Base-by-base conservation (phyloP, 2,797 vertebrate genomes). In the Florisuga fusca region DNA sequence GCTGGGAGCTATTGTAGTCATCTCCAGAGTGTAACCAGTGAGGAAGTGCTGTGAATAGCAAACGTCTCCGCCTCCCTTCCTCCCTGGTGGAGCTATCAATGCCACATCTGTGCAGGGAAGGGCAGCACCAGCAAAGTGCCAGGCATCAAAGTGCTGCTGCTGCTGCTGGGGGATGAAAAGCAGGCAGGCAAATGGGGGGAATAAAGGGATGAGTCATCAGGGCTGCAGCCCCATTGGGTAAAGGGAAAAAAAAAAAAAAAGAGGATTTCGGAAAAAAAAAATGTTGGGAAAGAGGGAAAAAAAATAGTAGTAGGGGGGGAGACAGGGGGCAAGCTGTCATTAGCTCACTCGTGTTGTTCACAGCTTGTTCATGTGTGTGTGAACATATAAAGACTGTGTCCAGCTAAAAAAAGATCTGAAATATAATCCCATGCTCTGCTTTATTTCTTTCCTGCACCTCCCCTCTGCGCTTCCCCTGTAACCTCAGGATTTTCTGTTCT, bases 21-120 rank as follows among this genome's bases (percentile, higher is more conserved):
- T 61, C 87, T 84, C 45, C 62, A 2, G 61, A 74, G 82, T 2
- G 18, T 83, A 89, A 94, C 25, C 77, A 43, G 12, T 0, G 51
- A 91, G 95, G 94, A 96, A 94, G 59, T 50, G 82, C 87, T 79
- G 14, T 82, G 90, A 79, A 82, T 89, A 90, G 92, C 58, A 43
- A 8, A 68, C 18, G 61, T 12, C 54, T 87, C 87, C 90, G 4
- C 94, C 92, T 89, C 84, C 87, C 71, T 77, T 15, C 90, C 92
- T 92, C 74, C 86, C 29, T 1, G 84, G 43, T 13, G 78, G 45
- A 84, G 86, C 80, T 43, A 20, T 94, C 94, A 84, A 89, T 74
- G 94, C 77, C 84, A 19, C 92, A 46, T 67, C 74, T 90, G 93
- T 86, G 91, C 43, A 41, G 38, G 14, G 80, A 80, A 17, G 10